phyloP scores from a whole-genome alignment of 2,113 vertebrate genomes.

The Nymphicus hollandicus region DNA sequence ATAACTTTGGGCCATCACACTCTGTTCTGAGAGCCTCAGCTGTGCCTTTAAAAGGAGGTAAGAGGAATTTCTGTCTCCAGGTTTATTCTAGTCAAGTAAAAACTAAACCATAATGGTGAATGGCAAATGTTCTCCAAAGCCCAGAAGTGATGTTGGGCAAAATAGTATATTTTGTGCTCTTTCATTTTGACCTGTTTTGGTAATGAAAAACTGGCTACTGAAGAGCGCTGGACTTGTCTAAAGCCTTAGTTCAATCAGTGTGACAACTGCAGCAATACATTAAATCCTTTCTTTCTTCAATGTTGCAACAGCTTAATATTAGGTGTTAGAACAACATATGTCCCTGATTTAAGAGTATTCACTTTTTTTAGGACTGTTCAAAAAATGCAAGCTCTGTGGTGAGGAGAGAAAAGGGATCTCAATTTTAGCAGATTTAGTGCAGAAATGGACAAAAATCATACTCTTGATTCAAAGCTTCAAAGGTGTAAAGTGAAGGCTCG shows the following conservation, averaged over 20 bases:
- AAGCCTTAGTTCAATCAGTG: not conserved
- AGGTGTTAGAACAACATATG: not conserved
- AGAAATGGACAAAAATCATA: slow-evolving; percentile 10
- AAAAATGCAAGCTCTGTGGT: not conserved
- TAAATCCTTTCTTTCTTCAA: not conserved
- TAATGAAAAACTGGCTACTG: not conserved
- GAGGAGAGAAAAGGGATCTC: not conserved
- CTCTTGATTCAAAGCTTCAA: slow-evolving; percentile 33
- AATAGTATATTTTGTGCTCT: not conserved
- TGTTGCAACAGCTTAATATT: not conserved
- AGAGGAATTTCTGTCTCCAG: not conserved
- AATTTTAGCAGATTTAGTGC: not conserved
- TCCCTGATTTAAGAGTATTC: not conserved
- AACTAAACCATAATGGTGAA: not conserved
- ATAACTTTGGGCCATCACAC: not conserved
- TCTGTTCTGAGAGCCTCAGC: not conserved
- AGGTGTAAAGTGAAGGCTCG: not conserved
- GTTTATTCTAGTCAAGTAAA: not conserved
- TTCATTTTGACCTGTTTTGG: not conserved
- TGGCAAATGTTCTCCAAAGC: not conserved
- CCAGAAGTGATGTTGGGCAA: not conserved
- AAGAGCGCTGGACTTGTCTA: not conserved
- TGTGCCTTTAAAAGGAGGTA: not conserved
- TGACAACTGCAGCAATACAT: not conserved
- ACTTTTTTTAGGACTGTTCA: not conserved